phyloP scores from a whole-genome alignment of 2,113 vertebrate genomes.

The Oreochromis aureus region DNA sequence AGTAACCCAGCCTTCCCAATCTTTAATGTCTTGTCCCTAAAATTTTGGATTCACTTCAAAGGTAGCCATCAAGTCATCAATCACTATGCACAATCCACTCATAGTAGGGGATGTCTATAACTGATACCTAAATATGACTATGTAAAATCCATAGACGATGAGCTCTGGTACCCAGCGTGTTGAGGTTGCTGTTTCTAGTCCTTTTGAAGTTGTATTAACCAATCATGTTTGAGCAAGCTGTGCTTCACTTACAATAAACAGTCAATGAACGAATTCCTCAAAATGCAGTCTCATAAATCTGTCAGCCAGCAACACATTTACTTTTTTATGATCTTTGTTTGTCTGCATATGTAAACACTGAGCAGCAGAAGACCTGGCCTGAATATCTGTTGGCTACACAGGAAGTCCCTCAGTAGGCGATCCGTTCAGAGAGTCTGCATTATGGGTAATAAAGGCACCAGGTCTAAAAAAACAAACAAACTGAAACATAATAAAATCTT shows the following conservation, averaged over 20 bases:
- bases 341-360: background rate
- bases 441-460: background rate
- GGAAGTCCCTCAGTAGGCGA: background rate
- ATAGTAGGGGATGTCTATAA: fast-evolving
- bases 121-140: background rate
- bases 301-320: background rate
- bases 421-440: fast-evolving
- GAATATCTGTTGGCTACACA: background rate
- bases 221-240: background rate
- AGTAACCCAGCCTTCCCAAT: background rate
- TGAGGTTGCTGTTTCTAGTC: background rate
- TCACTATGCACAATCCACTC: background rate
- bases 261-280: background rate
- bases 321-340: background rate
- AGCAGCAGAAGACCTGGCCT: background rate
- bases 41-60: background rate
- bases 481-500: fast-evolving
- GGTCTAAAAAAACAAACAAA: background rate
- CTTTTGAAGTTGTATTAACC: background rate
- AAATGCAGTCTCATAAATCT: background rate
- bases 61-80: background rate
- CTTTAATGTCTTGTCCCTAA: background rate
- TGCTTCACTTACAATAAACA: background rate
- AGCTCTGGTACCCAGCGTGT: background rate
- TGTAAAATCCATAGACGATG: no score